Evolutionary conservation across 2,888 invertebrate species (phyloP).

Genomic region (Diabrotica balteata): DNA sequence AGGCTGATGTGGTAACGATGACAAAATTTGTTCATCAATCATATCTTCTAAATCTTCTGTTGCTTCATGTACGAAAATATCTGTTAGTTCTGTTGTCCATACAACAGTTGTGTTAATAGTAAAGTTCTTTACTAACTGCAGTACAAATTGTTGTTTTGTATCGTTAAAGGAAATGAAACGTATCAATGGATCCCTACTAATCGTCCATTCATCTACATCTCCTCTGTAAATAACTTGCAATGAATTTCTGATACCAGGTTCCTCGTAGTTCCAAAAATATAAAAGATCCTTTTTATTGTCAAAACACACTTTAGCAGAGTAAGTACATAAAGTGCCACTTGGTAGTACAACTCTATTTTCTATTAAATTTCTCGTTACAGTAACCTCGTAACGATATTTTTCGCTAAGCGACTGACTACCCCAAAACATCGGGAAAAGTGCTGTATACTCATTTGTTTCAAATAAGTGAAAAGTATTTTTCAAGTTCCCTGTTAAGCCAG

Average conservation of each 20-base stretch:
- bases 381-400: background rate
- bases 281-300: background rate
- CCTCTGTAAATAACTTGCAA: background rate
- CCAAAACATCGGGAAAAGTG: background rate
- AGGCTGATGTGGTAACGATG: no score
- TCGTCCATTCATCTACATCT: background rate
- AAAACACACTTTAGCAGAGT: background rate
- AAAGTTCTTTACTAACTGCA: background rate
- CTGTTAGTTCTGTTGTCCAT: background rate
- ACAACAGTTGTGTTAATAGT: background rate
- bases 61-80: background rate
- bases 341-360: background rate
- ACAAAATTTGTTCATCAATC: no score
- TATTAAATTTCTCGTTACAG: background rate
- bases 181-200: background rate
- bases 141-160: background rate
- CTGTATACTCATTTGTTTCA: no score
- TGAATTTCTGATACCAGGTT: background rate
- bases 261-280: background rate
- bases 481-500: background rate
- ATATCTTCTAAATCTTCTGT: background rate
- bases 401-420: fast-evolving
- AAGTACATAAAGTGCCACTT: background rate
- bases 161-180: background rate
- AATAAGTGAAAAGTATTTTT: background rate